A percentile compares a stretch with the other conserved stretches of the same genome.
These are phyloP conservation scores for Drosophila jambulina DNA, from an alignment of 1,140 invertebrate genomes.

Conservation along the genomic window DNA sequence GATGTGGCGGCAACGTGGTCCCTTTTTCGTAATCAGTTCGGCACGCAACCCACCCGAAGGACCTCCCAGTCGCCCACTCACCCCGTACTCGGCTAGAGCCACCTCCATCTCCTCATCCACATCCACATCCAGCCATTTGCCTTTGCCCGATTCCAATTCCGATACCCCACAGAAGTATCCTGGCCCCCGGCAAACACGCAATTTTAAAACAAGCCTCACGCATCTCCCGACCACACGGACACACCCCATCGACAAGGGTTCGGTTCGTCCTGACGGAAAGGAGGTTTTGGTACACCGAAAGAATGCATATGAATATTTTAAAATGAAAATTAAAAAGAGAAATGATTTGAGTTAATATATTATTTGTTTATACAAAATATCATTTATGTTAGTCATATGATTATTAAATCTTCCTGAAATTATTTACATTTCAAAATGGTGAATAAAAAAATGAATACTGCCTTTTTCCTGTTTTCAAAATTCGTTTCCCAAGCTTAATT, in stretches of 20 bases:
- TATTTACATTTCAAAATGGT: background rate
- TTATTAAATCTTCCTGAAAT: background rate
- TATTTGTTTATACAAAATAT: background rate
- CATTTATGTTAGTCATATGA: background rate
- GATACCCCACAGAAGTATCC: slow-evolving; percentile 21
- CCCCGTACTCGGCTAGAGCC: background rate
- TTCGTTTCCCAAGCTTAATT: background rate
- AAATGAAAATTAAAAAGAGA: background rate
- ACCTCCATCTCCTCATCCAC: background rate
- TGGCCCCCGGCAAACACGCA: slow-evolving; percentile 56
- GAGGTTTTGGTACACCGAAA: background rate
- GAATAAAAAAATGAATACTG: background rate
- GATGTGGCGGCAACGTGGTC: slow-evolving; percentile 1
- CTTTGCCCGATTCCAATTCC: slow-evolving; percentile 29
- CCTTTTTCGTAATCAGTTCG: slow-evolving; percentile 62
- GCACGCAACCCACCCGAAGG: slow-evolving; percentile 59
- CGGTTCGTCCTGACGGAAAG: slow-evolving; percentile 4
- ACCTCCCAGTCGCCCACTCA: slow-evolving; percentile 8
- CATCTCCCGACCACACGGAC: slow-evolving; percentile 53
- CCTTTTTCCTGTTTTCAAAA: fast-evolving
- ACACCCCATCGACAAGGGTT: slow-evolving; percentile 42
- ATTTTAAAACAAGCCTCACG: slow-evolving; percentile 80
- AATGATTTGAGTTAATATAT: no score
- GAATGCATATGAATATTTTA: background rate
- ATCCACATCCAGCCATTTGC: slow-evolving; percentile 3